Evolutionary conservation across 2,888 invertebrate species (phyloP).

Genomic region (Coecobrya sp.): DNA sequence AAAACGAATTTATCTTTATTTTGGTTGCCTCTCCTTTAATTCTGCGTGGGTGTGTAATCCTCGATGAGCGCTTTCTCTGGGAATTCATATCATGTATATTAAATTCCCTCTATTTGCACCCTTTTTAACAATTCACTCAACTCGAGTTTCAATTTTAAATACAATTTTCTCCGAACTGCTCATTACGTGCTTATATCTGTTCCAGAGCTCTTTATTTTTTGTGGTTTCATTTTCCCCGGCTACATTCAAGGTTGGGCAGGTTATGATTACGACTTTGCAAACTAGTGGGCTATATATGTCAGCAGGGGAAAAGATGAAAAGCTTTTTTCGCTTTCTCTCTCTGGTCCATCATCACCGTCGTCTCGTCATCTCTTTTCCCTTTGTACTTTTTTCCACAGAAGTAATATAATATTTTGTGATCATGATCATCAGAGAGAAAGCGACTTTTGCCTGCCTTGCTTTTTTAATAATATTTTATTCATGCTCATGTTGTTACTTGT

Average conservation of each 20-base stretch:
- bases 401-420: background rate
- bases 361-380: too few relatives aligned
- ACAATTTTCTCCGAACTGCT: background rate
- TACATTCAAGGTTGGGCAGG: background rate
- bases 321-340: slow-evolving; percentile 17
- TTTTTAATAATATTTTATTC: slow-evolving; percentile 18
- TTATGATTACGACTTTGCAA: background rate
- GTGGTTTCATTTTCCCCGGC: background rate
- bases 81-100: background rate
- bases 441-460: background rate
- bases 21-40: too few relatives aligned
- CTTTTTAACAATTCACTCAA: background rate
- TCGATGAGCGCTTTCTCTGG: too few relatives aligned
- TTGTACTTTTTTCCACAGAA: too few relatives aligned
- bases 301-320: background rate
- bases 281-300: background rate
- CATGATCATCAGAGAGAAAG: background rate
- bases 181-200: background rate
- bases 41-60: too few relatives aligned
- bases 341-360: background rate
- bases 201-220: background rate
- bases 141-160: background rate
- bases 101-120: background rate
- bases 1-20: background rate
- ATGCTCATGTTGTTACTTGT: background rate